Conservation (phyloP, 2,113 vertebrate genomes). For the Tetrax tetrax region DNA sequence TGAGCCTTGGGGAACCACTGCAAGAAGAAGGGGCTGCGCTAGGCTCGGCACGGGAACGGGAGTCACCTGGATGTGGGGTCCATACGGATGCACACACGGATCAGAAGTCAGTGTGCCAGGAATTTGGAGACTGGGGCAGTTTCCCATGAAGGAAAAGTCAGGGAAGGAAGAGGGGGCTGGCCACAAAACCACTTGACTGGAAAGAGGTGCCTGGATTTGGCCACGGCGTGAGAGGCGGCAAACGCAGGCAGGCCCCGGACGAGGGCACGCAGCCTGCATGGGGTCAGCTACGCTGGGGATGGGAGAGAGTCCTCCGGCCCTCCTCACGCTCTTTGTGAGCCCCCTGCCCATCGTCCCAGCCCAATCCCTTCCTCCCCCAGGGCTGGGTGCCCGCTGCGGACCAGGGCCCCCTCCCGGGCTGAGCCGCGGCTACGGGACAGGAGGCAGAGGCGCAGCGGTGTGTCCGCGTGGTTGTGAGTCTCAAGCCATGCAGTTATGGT, state of each 20-base stretch:
- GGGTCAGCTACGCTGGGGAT: accelerated
- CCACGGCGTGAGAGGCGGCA: background rate
- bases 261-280: background rate
- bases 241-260: background rate
- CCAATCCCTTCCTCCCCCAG: background rate
- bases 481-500: slow-evolving; percentile 76
- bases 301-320: background rate
- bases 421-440: background rate
- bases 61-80: background rate
- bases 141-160: background rate
- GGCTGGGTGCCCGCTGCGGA: background rate
- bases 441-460: slow-evolving; percentile 22
- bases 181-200: background rate
- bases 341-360: background rate
- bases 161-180: background rate
- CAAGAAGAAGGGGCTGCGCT: background rate
- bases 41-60: background rate
- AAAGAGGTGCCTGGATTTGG: background rate
- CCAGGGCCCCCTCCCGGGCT: background rate
- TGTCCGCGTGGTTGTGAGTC: slow-evolving; percentile 60
- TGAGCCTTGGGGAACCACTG: background rate
- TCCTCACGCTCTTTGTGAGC: background rate
- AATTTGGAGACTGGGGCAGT: background rate
- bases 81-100: accelerated
- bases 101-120: background rate